Evolutionary conservation across 2,113 vertebrate genomes (phyloP), one percentile per base, ranked within the genome.

Genomic region (Seriola dumerili): DNA sequence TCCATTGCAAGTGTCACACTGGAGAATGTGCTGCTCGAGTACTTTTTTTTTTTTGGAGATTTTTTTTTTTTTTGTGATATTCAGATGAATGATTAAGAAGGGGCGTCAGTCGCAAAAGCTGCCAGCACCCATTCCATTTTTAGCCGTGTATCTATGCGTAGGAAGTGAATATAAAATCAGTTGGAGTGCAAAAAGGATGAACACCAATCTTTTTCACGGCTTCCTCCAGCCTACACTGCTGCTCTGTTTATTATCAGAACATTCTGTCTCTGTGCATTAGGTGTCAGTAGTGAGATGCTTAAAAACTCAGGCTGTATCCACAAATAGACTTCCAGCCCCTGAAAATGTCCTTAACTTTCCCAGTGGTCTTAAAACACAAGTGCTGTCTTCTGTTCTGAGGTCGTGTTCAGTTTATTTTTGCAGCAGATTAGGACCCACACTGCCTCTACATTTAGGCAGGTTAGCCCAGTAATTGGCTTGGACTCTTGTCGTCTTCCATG

Each of bases 281-380:
- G 88, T 92, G 92, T 93, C 91, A 93, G 72, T 90, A 84, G 91
- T 92, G 91, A 89, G 89, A 91, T 80, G 70, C 44, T 54, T 29
- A 46, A 66, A 79, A 80, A 73, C 58, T 23, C 32, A 16, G 34
- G 10, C 32, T 25, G 64, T 2, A 13, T 72, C 32, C 80, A 68
- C 50, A 76, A 74, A 71, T 0, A 81, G 57, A 62, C 46, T 69
- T 34, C 48, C 61, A 65, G 50, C 54, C 73, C n/a, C 63, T 63
- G 29, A 55, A 69, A 73, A 63, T 52, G 7, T 75, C 57, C 25
- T 55, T 3, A 76, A 69, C 76, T 78, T 81, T 48, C 23, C 44
- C 50, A 44, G 6, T 46, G 48, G 8, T 12, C 40, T 71, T 48
- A 13, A 81, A 57, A 72, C 48, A 68, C 34, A 81, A 73, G 52